Conservation (phyloP, 2,797 vertebrate genomes). For the Rhincodon typus region DNA sequence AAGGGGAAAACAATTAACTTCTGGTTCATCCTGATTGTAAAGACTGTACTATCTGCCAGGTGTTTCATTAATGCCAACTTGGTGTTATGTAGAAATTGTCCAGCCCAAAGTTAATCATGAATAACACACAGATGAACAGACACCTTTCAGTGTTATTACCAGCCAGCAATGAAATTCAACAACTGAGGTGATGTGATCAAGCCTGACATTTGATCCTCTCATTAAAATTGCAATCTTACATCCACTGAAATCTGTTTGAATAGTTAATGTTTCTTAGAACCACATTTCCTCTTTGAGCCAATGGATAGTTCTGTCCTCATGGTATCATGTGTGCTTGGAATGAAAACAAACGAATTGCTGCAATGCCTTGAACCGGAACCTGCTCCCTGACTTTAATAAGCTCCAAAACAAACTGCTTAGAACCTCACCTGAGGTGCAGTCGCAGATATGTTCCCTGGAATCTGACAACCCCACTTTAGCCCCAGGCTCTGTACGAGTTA, state of each 20-base stretch:
- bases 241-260: neutral
- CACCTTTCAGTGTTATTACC: neutral
- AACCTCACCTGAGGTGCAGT: neutral
- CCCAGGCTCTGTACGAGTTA: neutral
- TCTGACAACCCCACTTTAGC: neutral
- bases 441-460: neutral
- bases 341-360: neutral
- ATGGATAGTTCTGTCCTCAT: neutral
- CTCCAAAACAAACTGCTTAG: neutral
- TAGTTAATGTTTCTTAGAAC: neutral
- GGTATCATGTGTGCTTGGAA: neutral
- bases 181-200: constrained; percentile 16
- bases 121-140: neutral
- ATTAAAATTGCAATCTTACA: neutral
- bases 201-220: neutral
- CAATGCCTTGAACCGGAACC: neutral
- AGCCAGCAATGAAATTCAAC: neutral
- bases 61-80: neutral
- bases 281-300: neutral
- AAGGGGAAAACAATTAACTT: neutral
- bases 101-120: neutral
- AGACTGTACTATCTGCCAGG: neutral
- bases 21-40: neutral
- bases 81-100: neutral
- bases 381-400: neutral